Evolutionary conservation across 2,113 vertebrate species (phyloP), one percentile per base, ranked within the genome.

Genomic region (Scartelaos histophorus): DNA sequence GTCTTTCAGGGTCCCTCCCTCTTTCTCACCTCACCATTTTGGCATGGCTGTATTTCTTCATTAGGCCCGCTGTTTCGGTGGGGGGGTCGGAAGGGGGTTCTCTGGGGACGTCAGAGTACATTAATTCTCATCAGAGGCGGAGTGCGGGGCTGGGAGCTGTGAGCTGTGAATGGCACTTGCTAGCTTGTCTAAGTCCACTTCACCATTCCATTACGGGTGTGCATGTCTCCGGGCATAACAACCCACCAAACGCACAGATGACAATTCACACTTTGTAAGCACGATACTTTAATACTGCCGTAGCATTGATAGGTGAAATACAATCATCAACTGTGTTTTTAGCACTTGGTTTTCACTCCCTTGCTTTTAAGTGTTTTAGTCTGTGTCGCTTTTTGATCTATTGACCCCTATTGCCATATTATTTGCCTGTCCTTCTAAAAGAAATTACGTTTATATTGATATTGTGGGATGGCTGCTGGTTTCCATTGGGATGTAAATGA

Each of bases 91-190:
- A 57, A 90, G 84, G 90, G 92, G 91, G 91, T 92, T 95, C 92
- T 94, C 95, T 90, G 82, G 94, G 94, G 95, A 95, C 91, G 92
- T 95, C 94, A 94, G 92, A 95, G 94, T 88, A 95, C 94, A 95
- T 96, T 96, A 95, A 95, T 96, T 97, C 95, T 95, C 93, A 95
- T 96, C 95, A 93, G 93, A 93, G 94, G 92, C 90, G 10, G 87
- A 90, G 89, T 91, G 84, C 88, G 88, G 87, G 38, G 10, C 38
- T 43, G 38, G 7, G 38, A 43, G 87, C 91, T 90, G 93, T 94
- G 92, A 94, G 93, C 94, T 95, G 95, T 96, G 95, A 96, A 93
- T 95, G 94, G 95, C 95, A 96, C 94, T 91, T 90, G 84, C 87
- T 92, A 95, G 95, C 95, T 58, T 96, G 95, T 94, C 95, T 85